A percentile compares a stretch with the other conserved stretches of the same genome.
Evolutionary conservation across 2,888 invertebrate genomes (phyloP).

Genomic region (Megaustenia siamemsis): DNA sequence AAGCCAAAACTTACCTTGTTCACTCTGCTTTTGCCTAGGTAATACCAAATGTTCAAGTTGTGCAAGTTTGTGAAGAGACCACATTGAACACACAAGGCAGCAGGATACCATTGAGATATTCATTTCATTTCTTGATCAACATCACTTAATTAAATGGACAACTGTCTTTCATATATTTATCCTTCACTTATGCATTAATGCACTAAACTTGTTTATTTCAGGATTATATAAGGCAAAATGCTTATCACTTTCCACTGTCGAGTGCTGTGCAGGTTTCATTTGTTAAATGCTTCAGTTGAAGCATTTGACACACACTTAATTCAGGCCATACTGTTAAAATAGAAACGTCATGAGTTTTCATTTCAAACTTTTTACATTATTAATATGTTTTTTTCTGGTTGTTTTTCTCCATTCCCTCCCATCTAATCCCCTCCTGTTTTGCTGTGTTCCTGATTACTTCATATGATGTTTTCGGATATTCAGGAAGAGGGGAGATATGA

Average conservation of each 20-base stretch:
- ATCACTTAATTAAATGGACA: too few relatives aligned
- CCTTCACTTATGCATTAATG: neutral
- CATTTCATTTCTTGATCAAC: neutral
- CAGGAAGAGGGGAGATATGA: constrained; percentile 55
- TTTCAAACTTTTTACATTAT: constrained; percentile 7
- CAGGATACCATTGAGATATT: neutral
- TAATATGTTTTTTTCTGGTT: constrained; percentile 53
- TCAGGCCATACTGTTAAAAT: neutral
- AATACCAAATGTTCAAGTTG: neutral
- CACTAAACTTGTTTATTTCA: constrained; percentile 9
- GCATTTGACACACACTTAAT: neutral
- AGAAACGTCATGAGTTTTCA: constrained; percentile 5
- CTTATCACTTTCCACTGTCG: neutral
- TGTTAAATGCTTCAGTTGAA: constrained; percentile 19
- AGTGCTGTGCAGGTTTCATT: neutral
- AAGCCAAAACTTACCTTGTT: neutral
- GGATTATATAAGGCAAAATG: neutral
- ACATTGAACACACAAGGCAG: neutral
- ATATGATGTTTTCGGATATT: constrained; percentile 72
- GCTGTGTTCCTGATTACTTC: constrained; percentile 66
- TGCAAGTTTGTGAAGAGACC: neutral
- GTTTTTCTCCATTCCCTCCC: constrained; percentile 65
- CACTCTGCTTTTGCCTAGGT: constrained; percentile 19
- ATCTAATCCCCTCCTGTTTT: constrained; percentile 62
- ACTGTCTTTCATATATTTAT: neutral